Evolutionary conservation across 2,113 vertebrate genomes (phyloP), one percentile per base, ranked within the genome.

Genomic region (Perca fluviatilis): DNA sequence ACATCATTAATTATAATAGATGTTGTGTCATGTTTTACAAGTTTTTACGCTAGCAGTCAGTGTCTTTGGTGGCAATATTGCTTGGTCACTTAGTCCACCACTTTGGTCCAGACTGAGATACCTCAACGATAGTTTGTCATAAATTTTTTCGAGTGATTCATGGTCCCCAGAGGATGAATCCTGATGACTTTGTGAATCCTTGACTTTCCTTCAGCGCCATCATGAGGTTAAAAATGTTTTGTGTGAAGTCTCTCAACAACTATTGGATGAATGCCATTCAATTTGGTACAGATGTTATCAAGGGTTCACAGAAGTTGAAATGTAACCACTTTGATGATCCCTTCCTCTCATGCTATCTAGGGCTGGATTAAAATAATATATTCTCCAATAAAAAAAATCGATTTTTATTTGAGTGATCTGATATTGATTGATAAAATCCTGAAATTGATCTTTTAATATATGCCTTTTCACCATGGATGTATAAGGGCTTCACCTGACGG

Each of bases 21-120:
- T 77, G 50, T 14, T 71, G 46, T 74, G 57, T 81, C 72, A 65
- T 82, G 33, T 76, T 33, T 19, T 71, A 65, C 53, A 72, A 30
- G 25, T 30, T 30, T 56, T 56, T 19, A 40, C 0, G 3, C 50
- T 54, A 46, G 25, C 33, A 58, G 30, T 25, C 43, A 21, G 11
- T 56, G 46, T 36, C 6, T 27, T 25, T 9, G 58, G 5, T 27
- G 6, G 65, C 5, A 70, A 8, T 51, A 18, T 30, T 7, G 1
- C 11, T 49, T 13, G 18, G n/a, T 51, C 56, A 0, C 11, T 49
- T 18, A 11, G n/a, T 51, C 56, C 25, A 27, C 7, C 2, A 10
- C n/a, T 43, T 47, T 64, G 7, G 14, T 54, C 13, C 49, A 30
- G 6, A 27, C n/a, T 43, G 21, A 54, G 27, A 54, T 46, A 66